Evolutionary conservation across 2,888 invertebrate species (phyloP), one percentile per base, ranked within the genome.

Genomic region (Pyrocoelia pectoralis): DNA sequence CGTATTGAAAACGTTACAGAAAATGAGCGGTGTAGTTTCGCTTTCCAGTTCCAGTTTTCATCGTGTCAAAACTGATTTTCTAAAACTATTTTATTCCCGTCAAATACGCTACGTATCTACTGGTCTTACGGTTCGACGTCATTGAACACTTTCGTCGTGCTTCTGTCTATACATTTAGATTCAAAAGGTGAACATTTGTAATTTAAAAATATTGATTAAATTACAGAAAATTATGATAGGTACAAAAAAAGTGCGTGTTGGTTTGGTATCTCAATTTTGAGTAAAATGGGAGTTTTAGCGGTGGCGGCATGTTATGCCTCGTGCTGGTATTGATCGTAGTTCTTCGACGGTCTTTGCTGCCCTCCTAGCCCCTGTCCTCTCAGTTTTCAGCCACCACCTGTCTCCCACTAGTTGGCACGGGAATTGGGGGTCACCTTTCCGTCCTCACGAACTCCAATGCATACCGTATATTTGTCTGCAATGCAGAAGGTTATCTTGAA

Each of bases 341-440:
- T 66, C 68, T 68, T 68, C 68, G 68, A 62, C 68, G 68, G 68
- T 68, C 65, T 63, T 65, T 61, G 61, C 65, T 59, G 65, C 68
- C 68, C 65, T 67, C 52, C 65, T 53, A 56, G 56, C 65, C 63
- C 52, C 83, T 84, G 82, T 80, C 82, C 61, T 50, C 56, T 41
- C 53, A 19, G 78, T 58, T 46, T 76, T 68, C 76, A 74, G 76
- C 75, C 73, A 63, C 70, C 65, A 63, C 70, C 65, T 67, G 73
- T 72, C 70, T 65, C 65, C 70, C 66, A 72, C 68, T 68, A 70
- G 68, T 66, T 58, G 78, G 76, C 79, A 78, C 81, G 80, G 77
- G 75, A 79, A 79, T 79, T 80, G 79, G 82, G 70, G 51, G 66
- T 58, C 29, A 63, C 66, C 61, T 64, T 68, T 51, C 57, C 60